phyloP scores from a whole-genome alignment of 1,140 invertebrate species.

The Rhopalosiphum padi region DNA sequence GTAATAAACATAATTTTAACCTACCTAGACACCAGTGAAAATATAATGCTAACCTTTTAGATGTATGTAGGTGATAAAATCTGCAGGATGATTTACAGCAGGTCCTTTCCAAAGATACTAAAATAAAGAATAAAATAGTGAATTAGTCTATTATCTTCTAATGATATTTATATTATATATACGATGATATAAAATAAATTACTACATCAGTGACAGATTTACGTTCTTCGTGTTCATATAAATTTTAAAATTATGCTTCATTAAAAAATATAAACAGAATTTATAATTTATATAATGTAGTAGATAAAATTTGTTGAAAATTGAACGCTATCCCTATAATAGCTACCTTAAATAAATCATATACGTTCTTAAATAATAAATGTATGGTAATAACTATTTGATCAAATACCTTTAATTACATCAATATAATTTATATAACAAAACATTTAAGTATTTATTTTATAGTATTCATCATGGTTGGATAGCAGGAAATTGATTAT shows the following conservation, averaged over 20 bases:
- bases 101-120: not conserved
- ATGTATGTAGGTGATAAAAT: not conserved
- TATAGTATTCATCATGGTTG: not conserved
- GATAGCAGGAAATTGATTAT: not conserved
- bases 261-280: not conserved
- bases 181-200: not conserved
- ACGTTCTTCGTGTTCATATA: not conserved
- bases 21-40: not conserved
- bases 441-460: not conserved
- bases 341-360: too few relatives aligned
- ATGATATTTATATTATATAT: not conserved
- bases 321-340: too few relatives aligned
- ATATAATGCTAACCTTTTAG: not conserved
- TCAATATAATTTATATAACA: not conserved
- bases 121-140: not conserved
- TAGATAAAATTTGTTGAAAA: too few relatives aligned
- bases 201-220: not conserved
- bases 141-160: not conserved
- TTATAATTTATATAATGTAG: not conserved
- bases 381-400: not conserved
- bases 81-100: not conserved
- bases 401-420: not conserved
- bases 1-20: constrained; percentile 26
- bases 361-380: too few relatives aligned
- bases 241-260: not conserved